A percentile compares a stretch with the other conserved stretches of the same genome.
Conservation (phyloP, 2,113 vertebrate species). For the Emydura subglobosa region DNA sequence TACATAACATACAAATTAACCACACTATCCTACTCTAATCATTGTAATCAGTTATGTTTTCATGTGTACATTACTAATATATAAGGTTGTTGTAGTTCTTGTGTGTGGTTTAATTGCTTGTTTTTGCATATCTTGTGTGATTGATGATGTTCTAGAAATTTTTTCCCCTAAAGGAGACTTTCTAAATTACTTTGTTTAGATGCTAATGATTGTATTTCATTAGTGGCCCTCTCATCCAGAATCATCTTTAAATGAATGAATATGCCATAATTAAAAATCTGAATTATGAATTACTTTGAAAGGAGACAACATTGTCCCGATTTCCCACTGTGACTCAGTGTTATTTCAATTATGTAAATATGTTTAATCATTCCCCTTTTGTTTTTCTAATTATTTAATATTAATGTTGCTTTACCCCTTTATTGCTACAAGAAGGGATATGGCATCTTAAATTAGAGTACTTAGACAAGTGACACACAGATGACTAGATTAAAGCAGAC, state of each 20-base stretch:
- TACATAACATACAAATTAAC: constrained; percentile 93
- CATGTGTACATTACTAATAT: constrained; percentile 94
- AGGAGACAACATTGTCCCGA: constrained; percentile 98
- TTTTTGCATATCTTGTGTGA: constrained; percentile 97
- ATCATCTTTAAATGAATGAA: constrained; percentile 99
- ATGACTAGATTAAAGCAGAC: constrained; percentile 89
- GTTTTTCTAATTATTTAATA: constrained; percentile 99
- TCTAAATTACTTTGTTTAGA: constrained; percentile 99
- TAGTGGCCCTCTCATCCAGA: constrained; percentile 99
- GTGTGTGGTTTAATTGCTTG: constrained; percentile 98
- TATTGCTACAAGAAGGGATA: constrained; percentile 90
- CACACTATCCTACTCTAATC: constrained; percentile 95
- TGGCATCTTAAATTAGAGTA: constrained; percentile 95
- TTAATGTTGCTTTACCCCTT: constrained; percentile 97
- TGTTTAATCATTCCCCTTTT: constrained; percentile 90
- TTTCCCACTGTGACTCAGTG: constrained; percentile 99
- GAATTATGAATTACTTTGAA: constrained; percentile 99
- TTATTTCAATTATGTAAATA: constrained; percentile 98
- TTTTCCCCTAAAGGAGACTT: constrained; percentile 99
- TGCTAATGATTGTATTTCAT: constrained; percentile 99
- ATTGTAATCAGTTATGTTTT: constrained; percentile 99
- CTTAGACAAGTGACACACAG: constrained; percentile 89
- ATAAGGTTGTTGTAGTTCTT: constrained; percentile 94
- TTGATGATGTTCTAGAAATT: constrained; percentile 97
- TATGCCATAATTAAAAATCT: constrained; percentile 99